Conservation (phyloP, 2,888 invertebrate genomes). For the Andrena hattorfiana region DNA sequence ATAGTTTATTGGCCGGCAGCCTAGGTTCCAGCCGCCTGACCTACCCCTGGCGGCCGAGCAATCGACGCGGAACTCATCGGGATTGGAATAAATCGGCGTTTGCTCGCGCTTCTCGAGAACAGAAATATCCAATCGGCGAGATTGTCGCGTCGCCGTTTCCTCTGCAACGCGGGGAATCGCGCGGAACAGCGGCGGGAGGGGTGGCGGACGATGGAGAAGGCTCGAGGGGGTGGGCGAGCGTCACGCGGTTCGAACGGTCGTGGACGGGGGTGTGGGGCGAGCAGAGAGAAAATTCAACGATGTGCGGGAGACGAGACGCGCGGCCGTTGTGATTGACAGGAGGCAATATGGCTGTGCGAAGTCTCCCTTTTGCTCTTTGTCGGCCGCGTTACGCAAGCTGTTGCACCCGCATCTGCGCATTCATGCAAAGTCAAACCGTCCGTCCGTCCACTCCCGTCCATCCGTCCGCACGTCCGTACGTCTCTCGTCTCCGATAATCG, state of each 20-base stretch:
- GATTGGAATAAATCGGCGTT: constrained; percentile 51
- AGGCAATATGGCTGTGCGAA: constrained; percentile 84
- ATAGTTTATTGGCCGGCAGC: constrained; percentile 43
- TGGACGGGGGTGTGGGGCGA: constrained; percentile 4
- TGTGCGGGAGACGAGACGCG: constrained; percentile 67
- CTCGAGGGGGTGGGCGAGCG: constrained; percentile 6
- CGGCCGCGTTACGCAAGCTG: constrained; percentile 85
- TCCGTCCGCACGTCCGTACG: constrained; percentile 74
- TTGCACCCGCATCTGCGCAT: constrained; percentile 85
- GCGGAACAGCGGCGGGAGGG: background rate
- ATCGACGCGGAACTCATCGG: constrained; percentile 50
- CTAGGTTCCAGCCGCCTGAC: constrained; percentile 14
- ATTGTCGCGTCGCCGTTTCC: constrained; percentile 61
- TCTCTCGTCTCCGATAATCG: constrained; percentile 82
- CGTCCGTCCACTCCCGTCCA: constrained; percentile 74
- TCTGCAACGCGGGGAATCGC: constrained; percentile 54
- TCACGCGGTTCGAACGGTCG: constrained; percentile 13
- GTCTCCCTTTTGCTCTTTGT: constrained; percentile 81
- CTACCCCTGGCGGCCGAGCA: constrained; percentile 19
- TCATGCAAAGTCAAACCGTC: constrained; percentile 84
- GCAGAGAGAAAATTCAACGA: constrained; percentile 68
- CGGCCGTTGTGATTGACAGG: constrained; percentile 85
- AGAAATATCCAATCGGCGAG: constrained; percentile 66
- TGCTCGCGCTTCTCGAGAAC: constrained; percentile 42
- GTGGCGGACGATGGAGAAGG: background rate